Conservation (phyloP, 2,797 vertebrate genomes). For the Epinephelus coioides region DNA sequence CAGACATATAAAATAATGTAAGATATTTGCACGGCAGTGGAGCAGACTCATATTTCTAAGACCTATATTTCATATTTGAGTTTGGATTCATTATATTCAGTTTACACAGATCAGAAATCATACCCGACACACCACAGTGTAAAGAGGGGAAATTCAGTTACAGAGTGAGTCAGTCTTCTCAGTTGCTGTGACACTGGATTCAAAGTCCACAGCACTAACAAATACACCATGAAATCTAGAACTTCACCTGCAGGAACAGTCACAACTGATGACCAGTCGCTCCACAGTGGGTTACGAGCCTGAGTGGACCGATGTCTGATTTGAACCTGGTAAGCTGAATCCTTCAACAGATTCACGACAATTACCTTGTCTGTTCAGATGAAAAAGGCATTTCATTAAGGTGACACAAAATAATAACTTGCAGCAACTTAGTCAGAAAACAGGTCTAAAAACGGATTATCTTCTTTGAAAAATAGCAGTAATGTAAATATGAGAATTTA, state of each 20-base stretch:
- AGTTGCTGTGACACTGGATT: not conserved
- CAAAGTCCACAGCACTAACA: no score
- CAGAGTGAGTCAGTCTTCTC: not conserved
- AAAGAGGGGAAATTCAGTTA: not conserved
- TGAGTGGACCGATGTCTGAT: slow-evolving; percentile 70
- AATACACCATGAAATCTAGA: no score
- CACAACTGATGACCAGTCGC: slow-evolving; percentile 73
- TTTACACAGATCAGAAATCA: not conserved
- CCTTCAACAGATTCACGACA: slow-evolving; percentile 59
- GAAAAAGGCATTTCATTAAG: not conserved
- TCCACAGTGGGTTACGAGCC: slow-evolving; percentile 72
- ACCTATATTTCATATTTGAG: not conserved
- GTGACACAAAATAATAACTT: not conserved
- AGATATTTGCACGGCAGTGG: not conserved
- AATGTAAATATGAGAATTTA: not conserved
- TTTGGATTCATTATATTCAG: not conserved
- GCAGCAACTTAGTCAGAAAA: not conserved
- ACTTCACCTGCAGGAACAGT: slow-evolving; percentile 78
- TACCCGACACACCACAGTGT: not conserved
- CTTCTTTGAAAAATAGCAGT: no score
- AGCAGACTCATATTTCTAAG: no score
- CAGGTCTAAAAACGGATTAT: not conserved
- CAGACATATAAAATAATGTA: not conserved
- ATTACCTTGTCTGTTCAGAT: slow-evolving; percentile 59
- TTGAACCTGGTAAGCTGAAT: slow-evolving; percentile 65